Conservation (phyloP, 2,888 invertebrate genomes). For the Cheilosia soror region DNA sequence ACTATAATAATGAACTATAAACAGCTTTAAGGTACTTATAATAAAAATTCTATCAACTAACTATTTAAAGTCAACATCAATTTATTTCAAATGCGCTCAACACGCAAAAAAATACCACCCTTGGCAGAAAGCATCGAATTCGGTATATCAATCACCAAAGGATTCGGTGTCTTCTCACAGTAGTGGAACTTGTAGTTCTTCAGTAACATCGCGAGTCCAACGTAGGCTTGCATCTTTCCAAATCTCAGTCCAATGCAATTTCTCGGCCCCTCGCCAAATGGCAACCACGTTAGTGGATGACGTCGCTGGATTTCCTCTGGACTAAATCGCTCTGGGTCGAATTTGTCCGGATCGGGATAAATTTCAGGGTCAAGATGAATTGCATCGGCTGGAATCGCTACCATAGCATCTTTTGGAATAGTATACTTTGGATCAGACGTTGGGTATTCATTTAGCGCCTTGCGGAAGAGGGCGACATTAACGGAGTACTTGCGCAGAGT, state of each 20-base stretch:
- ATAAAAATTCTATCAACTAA: too few species aligned
- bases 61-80: too few species aligned
- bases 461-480: slow-evolving; percentile 83
- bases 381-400: slow-evolving; percentile 80
- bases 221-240: slow-evolving; percentile 52
- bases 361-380: slow-evolving; percentile 85
- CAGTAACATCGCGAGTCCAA: slow-evolving; percentile 18
- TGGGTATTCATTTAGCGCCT: slow-evolving; percentile 84
- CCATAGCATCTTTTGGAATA: slow-evolving; percentile 82
- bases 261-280: slow-evolving; percentile 81
- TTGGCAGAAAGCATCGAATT: slow-evolving; percentile 76
- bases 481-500: slow-evolving; percentile 86
- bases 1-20: too few species aligned
- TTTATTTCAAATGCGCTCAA: slow-evolving; percentile 73
- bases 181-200: slow-evolving; percentile 76
- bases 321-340: slow-evolving; percentile 86
- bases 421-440: slow-evolving; percentile 84
- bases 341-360: slow-evolving; percentile 85
- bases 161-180: slow-evolving; percentile 77
- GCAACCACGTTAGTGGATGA: slow-evolving; percentile 80
- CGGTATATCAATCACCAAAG: slow-evolving; percentile 77
- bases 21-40: too few species aligned
- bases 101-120: slow-evolving; percentile 78
- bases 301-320: slow-evolving; percentile 84
- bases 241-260: slow-evolving; percentile 81